Conservation (phyloP, 2,113 vertebrate genomes). For the Oceanites oceanicus region DNA sequence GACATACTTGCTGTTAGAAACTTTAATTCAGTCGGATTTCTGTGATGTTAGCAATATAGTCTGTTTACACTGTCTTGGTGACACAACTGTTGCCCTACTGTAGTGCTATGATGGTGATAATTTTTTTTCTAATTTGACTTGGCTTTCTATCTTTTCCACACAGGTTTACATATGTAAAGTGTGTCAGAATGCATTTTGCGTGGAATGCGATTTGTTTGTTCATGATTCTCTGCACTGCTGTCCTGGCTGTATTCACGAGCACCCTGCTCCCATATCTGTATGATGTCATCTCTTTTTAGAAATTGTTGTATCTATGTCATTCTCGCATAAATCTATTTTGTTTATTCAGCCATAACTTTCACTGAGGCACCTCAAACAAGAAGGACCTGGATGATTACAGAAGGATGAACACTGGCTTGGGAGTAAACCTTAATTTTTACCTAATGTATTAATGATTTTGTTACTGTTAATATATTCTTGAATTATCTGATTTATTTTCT, state of each 20-base stretch:
- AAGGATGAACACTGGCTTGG: background rate
- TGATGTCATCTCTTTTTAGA: slow-evolving; percentile 17
- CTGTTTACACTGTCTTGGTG: background rate
- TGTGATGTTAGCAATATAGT: background rate
- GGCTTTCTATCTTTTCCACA: background rate
- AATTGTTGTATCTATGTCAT: background rate
- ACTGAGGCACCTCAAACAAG: background rate
- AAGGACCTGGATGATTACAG: background rate
- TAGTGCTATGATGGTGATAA: background rate
- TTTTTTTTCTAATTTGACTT: background rate
- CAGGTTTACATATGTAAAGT: slow-evolving; percentile 86
- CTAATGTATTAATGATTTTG: background rate
- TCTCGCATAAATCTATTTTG: background rate
- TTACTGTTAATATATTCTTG: background rate
- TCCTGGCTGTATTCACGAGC: slow-evolving; percentile 87
- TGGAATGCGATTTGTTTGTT: slow-evolving; percentile 94
- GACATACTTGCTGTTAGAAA: background rate
- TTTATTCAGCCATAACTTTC: background rate
- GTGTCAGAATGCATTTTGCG: slow-evolving; percentile 86
- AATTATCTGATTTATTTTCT: background rate
- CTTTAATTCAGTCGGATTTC: background rate
- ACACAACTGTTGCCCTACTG: background rate
- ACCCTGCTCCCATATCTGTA: slow-evolving; percentile 46
- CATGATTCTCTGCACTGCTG: slow-evolving; percentile 95
- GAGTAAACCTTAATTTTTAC: background rate